Conservation (phyloP, 2,797 vertebrate genomes). For the Alca torda region DNA sequence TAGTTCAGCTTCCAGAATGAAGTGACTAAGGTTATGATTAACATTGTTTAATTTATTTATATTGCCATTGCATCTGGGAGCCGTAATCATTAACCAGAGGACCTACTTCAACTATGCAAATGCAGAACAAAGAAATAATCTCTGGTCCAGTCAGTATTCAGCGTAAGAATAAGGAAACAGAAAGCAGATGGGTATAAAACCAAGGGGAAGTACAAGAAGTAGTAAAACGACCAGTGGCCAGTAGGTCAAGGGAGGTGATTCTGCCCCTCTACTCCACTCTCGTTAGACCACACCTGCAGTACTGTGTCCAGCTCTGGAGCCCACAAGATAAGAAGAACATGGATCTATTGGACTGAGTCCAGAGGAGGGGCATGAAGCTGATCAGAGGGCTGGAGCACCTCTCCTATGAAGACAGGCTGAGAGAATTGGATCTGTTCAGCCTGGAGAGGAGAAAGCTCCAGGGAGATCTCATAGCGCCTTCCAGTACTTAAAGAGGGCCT, state of each 20-base stretch:
- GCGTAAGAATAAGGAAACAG: neutral
- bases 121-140: neutral
- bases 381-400: neutral
- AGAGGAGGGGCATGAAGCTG: neutral
- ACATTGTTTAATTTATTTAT: neutral
- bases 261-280: neutral
- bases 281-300: neutral
- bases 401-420: neutral
- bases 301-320: neutral
- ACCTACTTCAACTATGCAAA: neutral
- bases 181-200: neutral
- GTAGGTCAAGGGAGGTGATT: neutral
- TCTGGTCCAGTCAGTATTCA: neutral
- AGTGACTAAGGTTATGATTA: neutral
- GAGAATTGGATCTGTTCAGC: neutral
- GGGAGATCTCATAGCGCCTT: neutral
- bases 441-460: neutral
- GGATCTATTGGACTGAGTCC: neutral
- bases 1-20: neutral
- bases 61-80: neutral
- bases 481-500: no score
- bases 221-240: neutral
- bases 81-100: neutral
- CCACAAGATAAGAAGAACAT: neutral
- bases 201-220: neutral